These are phyloP conservation scores for Montipora cactus DNA, from an alignment of 64 coral and sea anemone genomes.

Conservation along the genomic window DNA sequence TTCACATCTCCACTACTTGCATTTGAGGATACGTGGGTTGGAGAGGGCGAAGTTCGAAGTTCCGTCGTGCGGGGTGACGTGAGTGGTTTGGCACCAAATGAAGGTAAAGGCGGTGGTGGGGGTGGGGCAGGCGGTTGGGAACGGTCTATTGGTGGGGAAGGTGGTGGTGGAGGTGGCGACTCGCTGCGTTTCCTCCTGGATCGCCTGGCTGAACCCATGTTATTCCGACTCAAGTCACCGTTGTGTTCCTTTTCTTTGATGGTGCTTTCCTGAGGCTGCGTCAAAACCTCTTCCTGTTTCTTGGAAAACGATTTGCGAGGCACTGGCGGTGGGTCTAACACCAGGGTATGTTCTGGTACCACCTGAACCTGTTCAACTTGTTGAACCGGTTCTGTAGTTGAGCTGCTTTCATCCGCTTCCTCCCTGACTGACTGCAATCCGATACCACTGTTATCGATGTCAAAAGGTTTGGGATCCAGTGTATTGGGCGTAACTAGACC, in stretches of 20 bases:
- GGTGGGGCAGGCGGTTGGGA: conserved; percentile 24
- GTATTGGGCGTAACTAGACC: conserved; percentile 59
- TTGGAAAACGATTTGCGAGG: conserved; percentile 73
- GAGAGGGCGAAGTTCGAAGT: no score
- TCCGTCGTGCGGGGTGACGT: neutral
- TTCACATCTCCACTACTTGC: neutral
- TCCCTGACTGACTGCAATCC: conserved; percentile 26
- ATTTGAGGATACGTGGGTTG: neutral
- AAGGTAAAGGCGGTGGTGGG: neutral
- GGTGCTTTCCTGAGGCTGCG: neutral
- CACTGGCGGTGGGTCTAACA: conserved; percentile 45
- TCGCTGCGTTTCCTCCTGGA: conserved; percentile 3
- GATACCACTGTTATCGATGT: conserved; percentile 23
- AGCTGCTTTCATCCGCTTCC: conserved; percentile 40
- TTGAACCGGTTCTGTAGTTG: conserved; percentile 18
- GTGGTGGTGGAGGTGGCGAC: conserved; percentile 59
- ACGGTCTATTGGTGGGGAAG: conserved; percentile 25
- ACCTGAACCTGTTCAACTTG: neutral
- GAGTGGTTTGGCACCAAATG: neutral
- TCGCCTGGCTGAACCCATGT: neutral
- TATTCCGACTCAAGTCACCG: neutral
- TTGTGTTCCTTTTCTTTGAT: neutral
- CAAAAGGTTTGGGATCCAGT: conserved; percentile 35
- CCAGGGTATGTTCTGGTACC: conserved; percentile 36
- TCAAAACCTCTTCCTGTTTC: neutral